Evolutionary conservation across 2,113 vertebrate genomes (phyloP).

Genomic region (Archilochus colubris): DNA sequence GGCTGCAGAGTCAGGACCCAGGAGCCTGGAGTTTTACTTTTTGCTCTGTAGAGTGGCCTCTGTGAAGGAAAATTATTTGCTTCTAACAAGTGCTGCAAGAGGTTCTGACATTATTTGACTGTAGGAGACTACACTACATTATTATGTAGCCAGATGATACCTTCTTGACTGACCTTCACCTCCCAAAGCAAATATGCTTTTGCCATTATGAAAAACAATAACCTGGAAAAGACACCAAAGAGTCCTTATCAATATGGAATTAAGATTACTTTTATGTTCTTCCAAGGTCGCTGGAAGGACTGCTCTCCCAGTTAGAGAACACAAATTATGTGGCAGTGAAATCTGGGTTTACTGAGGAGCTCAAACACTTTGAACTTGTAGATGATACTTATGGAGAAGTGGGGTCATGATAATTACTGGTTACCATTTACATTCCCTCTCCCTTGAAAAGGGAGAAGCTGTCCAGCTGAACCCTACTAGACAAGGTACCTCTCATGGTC

Average conservation of each 20-base stretch:
- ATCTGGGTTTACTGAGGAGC: neutral
- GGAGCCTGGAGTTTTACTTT: neutral
- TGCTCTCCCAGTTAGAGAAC: neutral
- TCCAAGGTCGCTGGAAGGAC: neutral
- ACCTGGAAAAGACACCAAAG: neutral
- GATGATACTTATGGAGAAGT: neutral
- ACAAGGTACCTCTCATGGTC: neutral
- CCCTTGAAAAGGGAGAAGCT: neutral
- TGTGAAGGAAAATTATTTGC: neutral
- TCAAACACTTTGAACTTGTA: neutral
- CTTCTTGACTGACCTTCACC: neutral
- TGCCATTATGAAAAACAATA: neutral
- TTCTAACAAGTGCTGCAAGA: neutral
- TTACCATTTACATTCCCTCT: neutral
- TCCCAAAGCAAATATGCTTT: neutral
- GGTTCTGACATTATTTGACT: neutral
- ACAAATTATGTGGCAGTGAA: neutral
- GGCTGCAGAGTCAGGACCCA: neutral
- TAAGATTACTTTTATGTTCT: neutral
- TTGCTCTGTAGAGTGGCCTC: neutral
- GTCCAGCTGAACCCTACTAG: neutral
- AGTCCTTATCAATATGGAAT: neutral
- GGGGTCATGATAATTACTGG: accelerated
- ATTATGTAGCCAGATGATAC: neutral
- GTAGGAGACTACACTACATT: neutral